Base-by-base conservation (phyloP, 2,113 vertebrate species). In the Cryptotis parvus region DNA sequence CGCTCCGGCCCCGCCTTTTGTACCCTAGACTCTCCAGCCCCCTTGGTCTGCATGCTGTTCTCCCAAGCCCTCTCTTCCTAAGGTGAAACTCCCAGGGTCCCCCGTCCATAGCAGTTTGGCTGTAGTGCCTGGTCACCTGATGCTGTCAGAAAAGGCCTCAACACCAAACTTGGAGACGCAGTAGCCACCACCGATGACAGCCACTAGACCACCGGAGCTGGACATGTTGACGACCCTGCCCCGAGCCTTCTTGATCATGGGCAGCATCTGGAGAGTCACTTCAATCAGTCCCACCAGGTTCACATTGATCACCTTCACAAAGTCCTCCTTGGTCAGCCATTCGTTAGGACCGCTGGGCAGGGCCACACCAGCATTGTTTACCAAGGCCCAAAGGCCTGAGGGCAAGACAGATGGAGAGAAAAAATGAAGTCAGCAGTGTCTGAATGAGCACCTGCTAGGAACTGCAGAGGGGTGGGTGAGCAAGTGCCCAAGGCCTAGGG, bases 341-440 rank as follows among this genome's bases (percentile, higher is more conserved):
- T 98, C 98, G 15, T 95, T 97, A 77, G 97, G 98, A 7, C 86
- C 97, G 45, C 76, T 33, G 29, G 98, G 97, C 8, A 97, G 11
- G 6, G 84, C 83, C 37, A 98, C 68, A 2, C 98, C 98, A 0
- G 98, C 98, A 0, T 98, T 99, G 94, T 99, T 99, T 58, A 98
- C 98, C 78, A 99, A 95, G 6, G 98, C 98, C 98, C 98, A 99
- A 80, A 99, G 98, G 58, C 98, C 98, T 99, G 88, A 0, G 2
- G 22, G 55, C 9, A 58, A 0, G 4, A 31, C 18, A 24, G 33
- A 18, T 20, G 35, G 69, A 72, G 45, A 33, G 92, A 41, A 81
- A 72, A 26, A 65, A 86, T 27, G 70, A 58, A 68, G 66, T 89
- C 49, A 94, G 45, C 35, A 82, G 45, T 29, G 27, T 76, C 37